Evolutionary conservation across 2,113 vertebrate species (phyloP).

Genomic region (Alethe castanea): DNA sequence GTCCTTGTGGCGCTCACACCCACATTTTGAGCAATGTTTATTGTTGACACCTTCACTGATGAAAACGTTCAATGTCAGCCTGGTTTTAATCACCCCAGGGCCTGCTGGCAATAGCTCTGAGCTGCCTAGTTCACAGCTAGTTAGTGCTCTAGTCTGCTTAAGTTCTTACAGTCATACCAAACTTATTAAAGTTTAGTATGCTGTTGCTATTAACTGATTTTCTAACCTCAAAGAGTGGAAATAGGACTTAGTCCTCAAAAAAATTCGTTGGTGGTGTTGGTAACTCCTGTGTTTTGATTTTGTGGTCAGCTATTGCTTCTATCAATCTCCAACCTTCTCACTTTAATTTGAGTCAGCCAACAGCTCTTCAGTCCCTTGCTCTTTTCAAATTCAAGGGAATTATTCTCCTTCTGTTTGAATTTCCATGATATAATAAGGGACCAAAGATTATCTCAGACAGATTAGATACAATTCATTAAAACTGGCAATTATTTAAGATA

Average conservation of each 20-base stretch:
- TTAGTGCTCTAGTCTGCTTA: neutral
- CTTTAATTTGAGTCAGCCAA: neutral
- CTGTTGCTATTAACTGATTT: neutral
- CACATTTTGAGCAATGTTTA: neutral
- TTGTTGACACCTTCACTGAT: neutral
- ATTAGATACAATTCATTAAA: neutral
- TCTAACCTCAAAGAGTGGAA: neutral
- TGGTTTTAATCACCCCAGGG: neutral
- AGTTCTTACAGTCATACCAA: neutral
- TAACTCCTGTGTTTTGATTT: neutral
- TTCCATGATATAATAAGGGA: neutral
- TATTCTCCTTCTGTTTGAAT: neutral
- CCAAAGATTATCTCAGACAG: neutral
- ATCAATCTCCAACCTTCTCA: neutral
- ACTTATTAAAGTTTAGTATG: neutral
- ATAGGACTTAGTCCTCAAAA: neutral
- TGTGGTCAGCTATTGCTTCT: neutral
- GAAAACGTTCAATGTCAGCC: neutral
- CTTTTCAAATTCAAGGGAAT: neutral
- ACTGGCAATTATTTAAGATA: neutral
- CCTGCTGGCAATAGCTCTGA: neutral
- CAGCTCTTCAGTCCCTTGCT: neutral
- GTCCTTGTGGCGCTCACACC: neutral
- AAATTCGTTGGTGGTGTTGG: neutral
- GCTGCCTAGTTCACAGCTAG: too few relatives aligned